Evolutionary conservation across 2,888 invertebrate species (phyloP), one percentile per base, ranked within the genome.

Genomic region (Oscheius sp.): DNA sequence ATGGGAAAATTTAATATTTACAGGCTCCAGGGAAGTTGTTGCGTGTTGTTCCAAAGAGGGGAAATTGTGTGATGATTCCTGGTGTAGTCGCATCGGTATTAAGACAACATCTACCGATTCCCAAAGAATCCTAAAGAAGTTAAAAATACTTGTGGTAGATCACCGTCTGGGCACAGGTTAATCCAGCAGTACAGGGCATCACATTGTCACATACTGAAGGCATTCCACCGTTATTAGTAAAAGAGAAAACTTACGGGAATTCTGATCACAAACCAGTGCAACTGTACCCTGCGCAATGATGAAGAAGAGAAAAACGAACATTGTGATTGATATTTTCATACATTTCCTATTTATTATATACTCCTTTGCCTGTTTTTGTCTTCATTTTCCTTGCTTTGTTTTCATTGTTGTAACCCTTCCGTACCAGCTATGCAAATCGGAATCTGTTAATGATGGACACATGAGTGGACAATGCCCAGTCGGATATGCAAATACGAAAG

Each of bases 21-120:
- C 35, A 35, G 35, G 35, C 35, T 35, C 35, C 35, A 9, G 35
- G 9, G 35, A 35, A 35, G 35, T n/a, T n/a, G n/a, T n/a, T n/a
- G n/a, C 29, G 16, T 1, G 45, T 63, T 5, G 63, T 45, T 13
- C 45, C 45, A 16, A 25, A 66, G 27, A 49, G 2, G 25, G 66
- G 49, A 12, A 25, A 66, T 7, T 29, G 12, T 7, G 66, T 66
- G n/a, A 13, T 2, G n/a, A 66, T 21, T 18, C 23, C 16, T 43
- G 23, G 23, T n/a, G 35, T 46, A 35, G 55, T 55, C 7, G 43
- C 35, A 1, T 29, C 16, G 18, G 25, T 35, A 45, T 56, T 29
- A 21, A 23, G 21, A n/a, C 69, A 70, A 25, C 69, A 70, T 70
- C 27, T 18, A 6, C 69, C 69, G 18, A 70, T 45, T 2, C 58